Conservation (phyloP, 1,140 invertebrate genomes). For the Leptinotarsa defecta region DNA sequence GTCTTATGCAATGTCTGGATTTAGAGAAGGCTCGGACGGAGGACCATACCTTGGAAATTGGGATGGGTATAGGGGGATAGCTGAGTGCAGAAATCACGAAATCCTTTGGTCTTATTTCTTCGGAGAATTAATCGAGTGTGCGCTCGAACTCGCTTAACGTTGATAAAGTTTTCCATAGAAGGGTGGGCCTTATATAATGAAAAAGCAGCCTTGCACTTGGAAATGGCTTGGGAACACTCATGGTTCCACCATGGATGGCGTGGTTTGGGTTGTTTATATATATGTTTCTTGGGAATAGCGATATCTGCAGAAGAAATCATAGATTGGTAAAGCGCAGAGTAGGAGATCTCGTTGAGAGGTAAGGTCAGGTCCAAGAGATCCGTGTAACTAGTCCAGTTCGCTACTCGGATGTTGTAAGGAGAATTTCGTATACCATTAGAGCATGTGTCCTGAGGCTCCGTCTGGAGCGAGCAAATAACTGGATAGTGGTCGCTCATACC, state of each 20-base stretch:
- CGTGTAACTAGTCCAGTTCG: neutral
- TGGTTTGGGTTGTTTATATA: neutral
- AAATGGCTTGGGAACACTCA: no score
- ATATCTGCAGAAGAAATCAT: conserved; percentile 4
- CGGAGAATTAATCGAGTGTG: neutral
- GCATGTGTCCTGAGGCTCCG: neutral
- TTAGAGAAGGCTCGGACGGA: neutral
- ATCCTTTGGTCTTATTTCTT: neutral
- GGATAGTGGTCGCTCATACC: conserved; percentile 11
- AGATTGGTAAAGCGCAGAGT: neutral
- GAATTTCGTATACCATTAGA: neutral
- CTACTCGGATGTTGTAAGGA: neutral
- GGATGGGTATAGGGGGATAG: neutral
- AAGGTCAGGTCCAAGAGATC: neutral
- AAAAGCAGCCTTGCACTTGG: neutral
- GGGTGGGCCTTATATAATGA: conserved; percentile 1
- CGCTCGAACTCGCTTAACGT: neutral
- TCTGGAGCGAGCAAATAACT: neutral
- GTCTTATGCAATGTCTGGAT: neutral
- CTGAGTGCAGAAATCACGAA: neutral
- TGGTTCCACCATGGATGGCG: neutral
- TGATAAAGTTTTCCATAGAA: neutral
- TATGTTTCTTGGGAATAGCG: neutral
- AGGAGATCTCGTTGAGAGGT: neutral
- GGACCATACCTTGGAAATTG: neutral